Conservation (phyloP, 1,140 invertebrate genomes). For the Zophobas morio region DNA sequence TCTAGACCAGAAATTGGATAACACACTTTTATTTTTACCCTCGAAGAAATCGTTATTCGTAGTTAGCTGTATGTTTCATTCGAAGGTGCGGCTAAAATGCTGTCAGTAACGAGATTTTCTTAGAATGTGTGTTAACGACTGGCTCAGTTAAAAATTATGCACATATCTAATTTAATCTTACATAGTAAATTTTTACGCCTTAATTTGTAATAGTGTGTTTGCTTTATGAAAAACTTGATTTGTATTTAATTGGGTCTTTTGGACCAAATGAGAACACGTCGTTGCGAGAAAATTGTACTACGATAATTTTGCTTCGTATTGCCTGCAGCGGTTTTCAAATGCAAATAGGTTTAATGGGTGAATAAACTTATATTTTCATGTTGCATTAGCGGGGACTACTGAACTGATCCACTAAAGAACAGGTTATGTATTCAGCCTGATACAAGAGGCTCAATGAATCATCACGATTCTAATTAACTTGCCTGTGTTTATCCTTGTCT, state of each 20-base stretch:
- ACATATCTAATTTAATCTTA: too few relatives aligned
- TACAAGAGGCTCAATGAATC: conserved; percentile 20
- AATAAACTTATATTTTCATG: conserved; percentile 33
- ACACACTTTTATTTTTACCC: too few relatives aligned
- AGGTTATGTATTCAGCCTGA: conserved; percentile 5
- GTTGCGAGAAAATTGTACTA: neutral
- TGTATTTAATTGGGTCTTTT: neutral
- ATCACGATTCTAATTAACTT: conserved; percentile 14
- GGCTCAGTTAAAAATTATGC: too few relatives aligned
- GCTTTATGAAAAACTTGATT: neutral
- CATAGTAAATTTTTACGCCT: neutral
- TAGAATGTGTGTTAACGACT: too few relatives aligned
- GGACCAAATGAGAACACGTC: conserved; percentile 2
- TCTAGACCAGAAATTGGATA: too few relatives aligned
- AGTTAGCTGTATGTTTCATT: too few relatives aligned
- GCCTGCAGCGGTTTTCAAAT: neutral
- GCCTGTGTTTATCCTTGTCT: neutral
- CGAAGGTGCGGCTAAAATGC: too few relatives aligned
- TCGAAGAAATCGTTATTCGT: too few relatives aligned
- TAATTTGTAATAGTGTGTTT: neutral
- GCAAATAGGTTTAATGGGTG: conserved; percentile 21
- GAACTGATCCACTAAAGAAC: conserved; percentile 7
- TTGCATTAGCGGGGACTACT: conserved; percentile 12
- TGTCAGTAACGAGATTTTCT: too few relatives aligned
- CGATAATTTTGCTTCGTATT: neutral